Conservation (phyloP, 2,797 vertebrate genomes). For the Amphiprion clarkii region DNA sequence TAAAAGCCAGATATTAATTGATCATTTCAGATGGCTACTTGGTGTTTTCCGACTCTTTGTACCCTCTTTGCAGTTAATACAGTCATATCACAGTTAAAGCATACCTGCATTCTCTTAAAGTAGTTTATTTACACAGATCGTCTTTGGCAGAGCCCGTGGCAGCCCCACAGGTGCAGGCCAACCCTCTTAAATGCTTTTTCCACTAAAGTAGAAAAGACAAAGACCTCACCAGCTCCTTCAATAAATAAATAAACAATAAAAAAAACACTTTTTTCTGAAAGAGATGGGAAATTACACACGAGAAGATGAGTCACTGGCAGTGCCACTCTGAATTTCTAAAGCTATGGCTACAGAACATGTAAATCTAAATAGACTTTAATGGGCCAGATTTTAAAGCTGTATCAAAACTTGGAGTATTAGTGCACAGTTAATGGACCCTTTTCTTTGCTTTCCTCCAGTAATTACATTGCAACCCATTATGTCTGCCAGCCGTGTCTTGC, state of each 20-base stretch:
- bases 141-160: neutral
- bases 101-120: no score
- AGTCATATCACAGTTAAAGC: no score
- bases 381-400: no score
- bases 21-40: no score
- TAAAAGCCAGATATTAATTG: neutral
- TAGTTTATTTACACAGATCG: no score
- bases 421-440: neutral
- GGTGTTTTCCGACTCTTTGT: no score
- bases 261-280: neutral
- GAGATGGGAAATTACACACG: neutral
- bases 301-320: neutral
- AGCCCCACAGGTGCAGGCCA: neutral
- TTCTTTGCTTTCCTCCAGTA: no score
- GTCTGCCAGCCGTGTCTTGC: no score
- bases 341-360: neutral
- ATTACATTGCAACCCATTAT: no score
- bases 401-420: neutral
- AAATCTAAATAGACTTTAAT: neutral
- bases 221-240: neutral
- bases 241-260: neutral
- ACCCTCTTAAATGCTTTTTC: no score
- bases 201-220: neutral
- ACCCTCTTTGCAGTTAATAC: no score
- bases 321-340: neutral